A percentile compares a stretch with the other conserved stretches of the same genome.
phyloP scores from a whole-genome alignment of 23 tunicate species.

The Styela clava region DNA sequence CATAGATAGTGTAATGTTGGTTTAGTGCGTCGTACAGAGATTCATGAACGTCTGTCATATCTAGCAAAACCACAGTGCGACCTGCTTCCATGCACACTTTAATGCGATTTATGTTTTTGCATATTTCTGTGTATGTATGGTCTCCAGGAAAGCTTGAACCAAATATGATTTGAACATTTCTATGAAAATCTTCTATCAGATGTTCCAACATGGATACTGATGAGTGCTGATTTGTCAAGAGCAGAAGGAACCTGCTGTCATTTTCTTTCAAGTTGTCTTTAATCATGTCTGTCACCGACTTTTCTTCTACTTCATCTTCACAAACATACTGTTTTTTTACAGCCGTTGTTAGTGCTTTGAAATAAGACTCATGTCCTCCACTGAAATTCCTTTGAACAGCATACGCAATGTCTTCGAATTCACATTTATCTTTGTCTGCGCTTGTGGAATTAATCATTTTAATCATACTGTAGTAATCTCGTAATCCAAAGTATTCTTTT shows the following conservation, averaged over 20 bases:
- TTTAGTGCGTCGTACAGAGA: slow-evolving; percentile 60
- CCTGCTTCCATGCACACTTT: slow-evolving; percentile 70
- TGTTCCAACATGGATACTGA: slow-evolving; percentile 32
- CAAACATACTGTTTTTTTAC: slow-evolving; percentile 12
- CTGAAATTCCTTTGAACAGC: slow-evolving; percentile 50
- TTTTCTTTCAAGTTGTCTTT: slow-evolving; percentile 27
- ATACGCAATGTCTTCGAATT: slow-evolving; percentile 13
- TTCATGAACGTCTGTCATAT: slow-evolving; percentile 44
- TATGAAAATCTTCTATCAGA: slow-evolving; percentile 17
- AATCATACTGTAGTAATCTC: slow-evolving; percentile 48
- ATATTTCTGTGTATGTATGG: slow-evolving; percentile 45
- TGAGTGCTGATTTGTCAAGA: slow-evolving; percentile 57
- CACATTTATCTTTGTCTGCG: not conserved
- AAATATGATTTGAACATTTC: slow-evolving; percentile 27
- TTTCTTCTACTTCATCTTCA: not conserved
- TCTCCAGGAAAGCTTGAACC: slow-evolving; percentile 62
- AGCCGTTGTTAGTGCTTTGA: slow-evolving; percentile 19
- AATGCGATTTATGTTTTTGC: slow-evolving; percentile 51
- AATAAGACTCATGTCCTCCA: slow-evolving; percentile 8
- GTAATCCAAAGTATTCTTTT: slow-evolving; percentile 51
- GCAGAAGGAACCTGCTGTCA: slow-evolving; percentile 48
- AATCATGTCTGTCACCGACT: not conserved
- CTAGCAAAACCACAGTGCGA: slow-evolving; percentile 37
- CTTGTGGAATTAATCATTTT: slow-evolving; percentile 21
- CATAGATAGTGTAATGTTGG: slow-evolving; percentile 58